Percentiles rank a stretch among this genome's conserved stretches.
Evolutionary conservation across 2,888 invertebrate species (phyloP).

Genomic region (Doris montereyensis): DNA sequence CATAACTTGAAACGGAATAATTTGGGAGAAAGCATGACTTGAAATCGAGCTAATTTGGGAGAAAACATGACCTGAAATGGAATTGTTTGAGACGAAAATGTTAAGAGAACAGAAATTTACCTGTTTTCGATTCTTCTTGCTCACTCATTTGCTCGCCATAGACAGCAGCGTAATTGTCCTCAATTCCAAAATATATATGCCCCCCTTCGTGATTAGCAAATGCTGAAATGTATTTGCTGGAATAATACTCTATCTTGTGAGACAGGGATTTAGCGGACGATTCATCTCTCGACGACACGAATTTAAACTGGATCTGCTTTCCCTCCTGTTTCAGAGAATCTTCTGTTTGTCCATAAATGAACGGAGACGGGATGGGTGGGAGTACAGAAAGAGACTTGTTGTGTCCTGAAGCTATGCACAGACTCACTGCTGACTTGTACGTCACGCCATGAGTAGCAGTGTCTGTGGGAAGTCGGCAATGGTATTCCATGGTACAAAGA

Average conservation of each 20-base stretch:
- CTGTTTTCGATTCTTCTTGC: slow-evolving; percentile 51
- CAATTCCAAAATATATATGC: slow-evolving; percentile 64
- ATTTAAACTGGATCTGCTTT: slow-evolving; percentile 65
- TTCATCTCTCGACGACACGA: slow-evolving; percentile 44
- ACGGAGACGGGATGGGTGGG: slow-evolving; percentile 53
- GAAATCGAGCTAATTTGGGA: too few species aligned
- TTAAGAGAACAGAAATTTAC: slow-evolving; percentile 46
- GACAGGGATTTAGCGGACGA: slow-evolving; percentile 44
- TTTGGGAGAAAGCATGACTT: too few species aligned
- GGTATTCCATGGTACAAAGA: slow-evolving; percentile 57
- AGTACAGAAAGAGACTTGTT: slow-evolving; percentile 42
- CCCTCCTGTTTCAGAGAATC: slow-evolving; percentile 59
- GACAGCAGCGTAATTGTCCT: slow-evolving; percentile 56
- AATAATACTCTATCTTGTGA: slow-evolving; percentile 49
- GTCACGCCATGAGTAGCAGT: slow-evolving; percentile 63
- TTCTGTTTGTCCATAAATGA: slow-evolving; percentile 50
- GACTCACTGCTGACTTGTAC: slow-evolving; percentile 55
- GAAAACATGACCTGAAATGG: too few species aligned
- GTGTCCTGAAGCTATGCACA: slow-evolving; percentile 28
- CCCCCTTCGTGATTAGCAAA: slow-evolving; percentile 65
- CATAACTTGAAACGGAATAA: too few species aligned
- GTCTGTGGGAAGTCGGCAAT: slow-evolving; percentile 60
- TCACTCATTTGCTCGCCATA: slow-evolving; percentile 53
- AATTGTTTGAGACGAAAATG: too few species aligned
- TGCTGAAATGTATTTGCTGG: slow-evolving; percentile 57